A percentile compares a stretch with the other conserved stretches of the same genome.
Conservation (phyloP, 2,113 vertebrate species). For the Labeo rohita region DNA sequence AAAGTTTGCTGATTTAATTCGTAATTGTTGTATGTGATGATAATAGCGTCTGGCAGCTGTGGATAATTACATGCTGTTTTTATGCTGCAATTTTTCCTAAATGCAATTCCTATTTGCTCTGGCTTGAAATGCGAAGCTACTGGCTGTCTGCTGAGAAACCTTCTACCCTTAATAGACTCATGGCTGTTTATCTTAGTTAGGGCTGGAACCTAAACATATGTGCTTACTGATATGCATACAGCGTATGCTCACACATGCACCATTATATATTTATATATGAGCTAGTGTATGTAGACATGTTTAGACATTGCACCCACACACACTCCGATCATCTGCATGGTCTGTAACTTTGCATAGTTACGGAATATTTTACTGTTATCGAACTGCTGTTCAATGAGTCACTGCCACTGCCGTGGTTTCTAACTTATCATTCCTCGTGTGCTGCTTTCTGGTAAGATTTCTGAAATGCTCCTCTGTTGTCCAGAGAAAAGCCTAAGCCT, state of each 20-base stretch:
- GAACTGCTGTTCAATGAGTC: neutral
- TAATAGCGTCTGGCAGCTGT: slow-evolving; percentile 28
- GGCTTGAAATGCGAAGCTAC: neutral
- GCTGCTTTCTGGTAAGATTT: neutral
- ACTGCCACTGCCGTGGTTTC: neutral
- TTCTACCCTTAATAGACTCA: slow-evolving; percentile 3
- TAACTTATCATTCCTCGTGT: neutral
- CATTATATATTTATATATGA: neutral
- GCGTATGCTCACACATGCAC: neutral
- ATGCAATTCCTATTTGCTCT: slow-evolving; percentile 5
- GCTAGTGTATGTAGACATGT: neutral
- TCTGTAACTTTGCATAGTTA: neutral
- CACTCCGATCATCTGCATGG: neutral
- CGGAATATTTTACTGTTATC: neutral
- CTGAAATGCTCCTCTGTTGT: neutral
- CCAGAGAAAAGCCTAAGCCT: neutral
- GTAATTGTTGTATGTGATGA: slow-evolving; percentile 6
- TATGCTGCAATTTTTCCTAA: neutral
- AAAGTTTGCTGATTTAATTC: slow-evolving; percentile 12
- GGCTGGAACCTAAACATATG: neutral
- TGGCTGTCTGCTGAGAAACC: neutral
- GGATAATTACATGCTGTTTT: slow-evolving; percentile 24
- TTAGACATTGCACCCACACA: slow-evolving; percentile 14
- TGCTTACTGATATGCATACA: neutral
- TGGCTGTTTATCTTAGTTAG: slow-evolving; percentile 9